phyloP scores from a whole-genome alignment of 2,888 invertebrate genomes.

The Cenopis cana region DNA sequence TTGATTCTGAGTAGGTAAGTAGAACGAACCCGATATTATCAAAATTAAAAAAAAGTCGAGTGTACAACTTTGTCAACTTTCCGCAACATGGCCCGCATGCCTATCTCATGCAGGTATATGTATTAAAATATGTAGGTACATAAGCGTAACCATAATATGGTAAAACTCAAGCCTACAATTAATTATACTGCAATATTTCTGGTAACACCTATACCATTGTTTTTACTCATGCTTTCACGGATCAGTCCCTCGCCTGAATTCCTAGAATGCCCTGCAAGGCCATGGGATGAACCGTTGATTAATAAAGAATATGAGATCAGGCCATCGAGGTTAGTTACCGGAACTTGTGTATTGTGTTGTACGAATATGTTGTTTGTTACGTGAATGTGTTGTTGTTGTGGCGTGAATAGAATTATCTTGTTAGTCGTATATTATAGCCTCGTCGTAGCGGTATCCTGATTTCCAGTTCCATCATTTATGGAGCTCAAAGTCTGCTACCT shows the following conservation, averaged over 20 bases:
- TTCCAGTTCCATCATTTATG: background rate
- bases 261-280: slow-evolving; percentile 83
- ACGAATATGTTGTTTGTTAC: slow-evolving; percentile 33
- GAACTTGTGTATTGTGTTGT: slow-evolving; percentile 25
- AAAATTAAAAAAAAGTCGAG: too few species aligned
- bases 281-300: slow-evolving; percentile 85
- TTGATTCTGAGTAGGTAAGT: too few species aligned
- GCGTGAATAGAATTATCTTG: background rate
- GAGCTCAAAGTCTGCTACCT: background rate
- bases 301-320: slow-evolving; percentile 67
- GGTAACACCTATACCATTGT: slow-evolving; percentile 8
- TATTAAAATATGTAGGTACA: background rate
- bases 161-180: too few species aligned
- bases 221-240: slow-evolving; percentile 47
- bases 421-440: background rate
- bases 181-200: background rate
- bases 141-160: too few species aligned
- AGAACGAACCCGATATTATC: too few species aligned
- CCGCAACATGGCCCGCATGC: too few species aligned
- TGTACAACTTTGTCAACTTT: too few species aligned
- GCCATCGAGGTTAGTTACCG: slow-evolving; percentile 51
- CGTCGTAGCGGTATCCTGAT: background rate
- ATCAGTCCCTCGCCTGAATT: slow-evolving; percentile 82
- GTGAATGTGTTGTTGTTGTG: slow-evolving; percentile 23
- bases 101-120: background rate